Percentiles rank a stretch among this genome's conserved stretches.
Conservation (phyloP, 2,113 vertebrate species). For the Platichthys flesus region DNA sequence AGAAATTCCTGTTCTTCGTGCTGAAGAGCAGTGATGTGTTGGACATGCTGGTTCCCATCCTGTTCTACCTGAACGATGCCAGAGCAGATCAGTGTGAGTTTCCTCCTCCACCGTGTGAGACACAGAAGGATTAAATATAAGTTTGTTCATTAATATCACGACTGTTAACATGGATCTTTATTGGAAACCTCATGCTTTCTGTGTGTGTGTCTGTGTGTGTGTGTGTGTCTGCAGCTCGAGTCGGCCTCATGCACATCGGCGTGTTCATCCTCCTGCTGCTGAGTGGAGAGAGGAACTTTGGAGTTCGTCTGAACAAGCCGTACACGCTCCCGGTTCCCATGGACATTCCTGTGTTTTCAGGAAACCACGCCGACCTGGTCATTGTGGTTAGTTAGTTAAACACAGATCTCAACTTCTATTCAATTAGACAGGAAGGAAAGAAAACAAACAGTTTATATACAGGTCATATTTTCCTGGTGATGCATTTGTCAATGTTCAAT, state of each 20-base stretch:
- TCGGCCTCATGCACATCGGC: slow-evolving; percentile 97
- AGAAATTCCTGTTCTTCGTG: slow-evolving; percentile 99
- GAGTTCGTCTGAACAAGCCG: slow-evolving; percentile 96
- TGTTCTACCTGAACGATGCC: slow-evolving; percentile 94
- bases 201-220: no score
- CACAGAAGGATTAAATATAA: no score
- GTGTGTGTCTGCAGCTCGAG: slow-evolving; percentile 81
- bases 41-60: slow-evolving; percentile 94
- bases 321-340: slow-evolving; percentile 92
- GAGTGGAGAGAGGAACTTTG: slow-evolving; percentile 98
- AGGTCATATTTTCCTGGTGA: not conserved
- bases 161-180: no score
- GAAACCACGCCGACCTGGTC: slow-evolving; percentile 96
- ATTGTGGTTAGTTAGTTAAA: slow-evolving; percentile 86
- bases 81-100: slow-evolving; percentile 94
- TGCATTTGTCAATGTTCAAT: not conserved
- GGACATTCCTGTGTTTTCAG: slow-evolving; percentile 97
- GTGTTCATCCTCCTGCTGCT: slow-evolving; percentile 96
- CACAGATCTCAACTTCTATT: not conserved
- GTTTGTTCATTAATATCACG: not conserved
- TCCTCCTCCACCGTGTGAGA: not conserved
- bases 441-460: not conserved
- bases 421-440: no score
- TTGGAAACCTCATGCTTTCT: rapidly evolving
- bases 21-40: slow-evolving; percentile 98